Evolutionary conservation across 2,888 invertebrate species (phyloP).

Genomic region (Harpalus rubripes): DNA sequence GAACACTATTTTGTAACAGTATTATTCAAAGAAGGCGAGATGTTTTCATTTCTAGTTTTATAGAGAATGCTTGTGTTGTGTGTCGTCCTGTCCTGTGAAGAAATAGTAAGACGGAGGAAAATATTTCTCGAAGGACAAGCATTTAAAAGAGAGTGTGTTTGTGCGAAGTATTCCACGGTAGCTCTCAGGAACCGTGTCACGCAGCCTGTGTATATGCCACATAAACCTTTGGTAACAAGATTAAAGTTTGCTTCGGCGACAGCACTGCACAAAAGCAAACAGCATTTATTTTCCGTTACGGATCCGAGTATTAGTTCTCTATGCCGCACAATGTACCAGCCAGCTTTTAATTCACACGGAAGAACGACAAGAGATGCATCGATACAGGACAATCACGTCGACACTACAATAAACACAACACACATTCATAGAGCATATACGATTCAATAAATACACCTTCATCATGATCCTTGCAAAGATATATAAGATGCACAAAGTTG

Average conservation of each 20-base stretch:
- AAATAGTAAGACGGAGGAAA: neutral
- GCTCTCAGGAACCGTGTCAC: conserved; percentile 49
- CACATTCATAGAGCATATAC: neutral
- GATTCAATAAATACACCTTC: neutral
- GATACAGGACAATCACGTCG: neutral
- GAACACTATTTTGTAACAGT: no score
- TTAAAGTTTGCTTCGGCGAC: conserved; percentile 61
- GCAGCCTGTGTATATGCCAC: conserved; percentile 52
- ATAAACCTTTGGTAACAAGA: conserved; percentile 58
- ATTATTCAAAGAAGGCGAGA: no score
- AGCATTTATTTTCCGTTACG: conserved; percentile 53
- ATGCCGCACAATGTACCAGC: conserved; percentile 32
- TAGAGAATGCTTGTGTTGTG: neutral
- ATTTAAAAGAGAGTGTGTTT: conserved; percentile 30
- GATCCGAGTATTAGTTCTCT: conserved; percentile 47
- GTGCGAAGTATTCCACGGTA: conserved; percentile 36
- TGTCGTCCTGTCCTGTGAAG: neutral
- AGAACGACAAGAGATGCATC: conserved; percentile 6
- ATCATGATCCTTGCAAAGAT: no score
- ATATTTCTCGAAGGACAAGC: neutral
- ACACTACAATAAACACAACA: no score
- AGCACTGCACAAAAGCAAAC: conserved; percentile 58
- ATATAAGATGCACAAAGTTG: no score
- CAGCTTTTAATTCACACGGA: conserved; percentile 62
- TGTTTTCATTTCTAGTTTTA: neutral